Percentiles rank a stretch among this genome's conserved stretches.
These are phyloP conservation scores for Oceanodroma tethys DNA, from an alignment of 2,113 vertebrate species.

Conservation along the genomic window DNA sequence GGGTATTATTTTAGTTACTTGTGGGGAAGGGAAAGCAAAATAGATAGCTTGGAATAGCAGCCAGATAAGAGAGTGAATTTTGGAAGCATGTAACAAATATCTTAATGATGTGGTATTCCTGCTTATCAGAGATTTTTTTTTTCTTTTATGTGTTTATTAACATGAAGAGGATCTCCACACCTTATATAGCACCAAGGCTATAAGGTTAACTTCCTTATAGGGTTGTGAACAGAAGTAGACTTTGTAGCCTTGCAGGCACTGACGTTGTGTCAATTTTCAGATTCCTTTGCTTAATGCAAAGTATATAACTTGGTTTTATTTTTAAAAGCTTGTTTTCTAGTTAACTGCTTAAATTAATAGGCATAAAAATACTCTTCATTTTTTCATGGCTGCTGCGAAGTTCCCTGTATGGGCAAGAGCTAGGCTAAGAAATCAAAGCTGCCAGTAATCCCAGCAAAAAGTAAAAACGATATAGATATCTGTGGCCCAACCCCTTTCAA, in stretches of 20 bases:
- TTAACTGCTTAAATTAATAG: neutral
- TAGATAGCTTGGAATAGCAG: neutral
- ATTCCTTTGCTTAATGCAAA: neutral
- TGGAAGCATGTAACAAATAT: neutral
- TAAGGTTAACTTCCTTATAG: neutral
- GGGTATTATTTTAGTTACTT: neutral
- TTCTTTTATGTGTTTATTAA: neutral
- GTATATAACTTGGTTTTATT: neutral
- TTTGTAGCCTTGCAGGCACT: neutral
- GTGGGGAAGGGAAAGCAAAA: neutral
- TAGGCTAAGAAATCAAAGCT: neutral
- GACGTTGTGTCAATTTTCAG: neutral
- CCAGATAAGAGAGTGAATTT: neutral
- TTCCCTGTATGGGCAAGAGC: neutral
- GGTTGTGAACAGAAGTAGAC: neutral
- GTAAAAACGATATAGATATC: rapidly evolving
- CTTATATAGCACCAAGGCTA: neutral
- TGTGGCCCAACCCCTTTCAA: neutral
- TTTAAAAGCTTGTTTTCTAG: neutral
- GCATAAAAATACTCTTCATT: neutral
- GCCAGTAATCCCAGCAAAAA: neutral
- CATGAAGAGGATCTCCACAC: neutral
- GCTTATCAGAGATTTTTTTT: neutral
- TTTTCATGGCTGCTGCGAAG: neutral
- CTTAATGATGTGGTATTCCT: neutral